Evolutionary conservation across 2,797 vertebrate species (phyloP), one percentile per base, ranked within the genome.

Genomic region (Xenopus petersii): DNA sequence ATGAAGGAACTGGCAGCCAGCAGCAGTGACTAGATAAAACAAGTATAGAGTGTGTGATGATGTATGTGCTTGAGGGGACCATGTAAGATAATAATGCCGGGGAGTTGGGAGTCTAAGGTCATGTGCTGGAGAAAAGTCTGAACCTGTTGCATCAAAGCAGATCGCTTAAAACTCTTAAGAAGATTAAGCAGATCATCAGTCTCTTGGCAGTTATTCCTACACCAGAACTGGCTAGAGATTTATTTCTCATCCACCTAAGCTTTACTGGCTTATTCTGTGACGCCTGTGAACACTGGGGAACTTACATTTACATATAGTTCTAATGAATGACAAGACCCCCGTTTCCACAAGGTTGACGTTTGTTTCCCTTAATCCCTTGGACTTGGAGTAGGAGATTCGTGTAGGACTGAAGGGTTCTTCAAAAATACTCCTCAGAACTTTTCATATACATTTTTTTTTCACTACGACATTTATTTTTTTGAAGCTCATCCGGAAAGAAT

Each of bases 401-500:
- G 5, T 42, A 42, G 36, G 36, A 9, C 36, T 42, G 6, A 42
- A 15, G 55, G 15, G 0, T 66, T 64, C 81, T 79, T 75, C 55
- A 15, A 10, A 17, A n/a, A 30, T 30, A 30, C 11, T 67, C 75
- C 80, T 71, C 80, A 74, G 77, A 77, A 81, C 77, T 81, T 81
- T 81, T 80, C 70, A 12, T 3, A 12, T 51, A 12, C 5, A 63
- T 82, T 84, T 64, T 71, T 70, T 73, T 74, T 67, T 42, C 21
- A 48, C 4, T 70, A 26, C n/a, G 12, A 15, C 17, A 56, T 77
- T 69, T 70, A 81, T 84, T 82, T 73, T 83, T 78, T 70, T 80
- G 80, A 83, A 83, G 81, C 83, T 87, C 80, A 83, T 75, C 78
- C 60, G 1, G 76, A 86, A 86, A 86, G 88, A 91, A 93, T 70